A percentile compares a stretch with the other conserved stretches of the same genome.
phyloP scores from a whole-genome alignment of 2,113 vertebrate genomes.

The Nycticryphes semicollaris region DNA sequence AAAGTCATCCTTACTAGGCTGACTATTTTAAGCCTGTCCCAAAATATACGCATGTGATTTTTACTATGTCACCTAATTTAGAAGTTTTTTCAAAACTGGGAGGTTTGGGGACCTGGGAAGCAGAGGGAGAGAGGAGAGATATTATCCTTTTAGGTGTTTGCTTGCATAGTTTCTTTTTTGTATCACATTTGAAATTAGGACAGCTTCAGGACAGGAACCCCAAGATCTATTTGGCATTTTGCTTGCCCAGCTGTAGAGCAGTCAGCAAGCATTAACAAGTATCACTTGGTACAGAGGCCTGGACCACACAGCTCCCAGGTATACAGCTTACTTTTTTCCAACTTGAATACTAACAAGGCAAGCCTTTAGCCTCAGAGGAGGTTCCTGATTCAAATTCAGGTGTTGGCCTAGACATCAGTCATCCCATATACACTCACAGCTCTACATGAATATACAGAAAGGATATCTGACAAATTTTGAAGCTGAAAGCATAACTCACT shows the following conservation, averaged over 20 bases:
- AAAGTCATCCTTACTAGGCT: conserved; percentile 53
- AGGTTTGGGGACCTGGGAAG: neutral
- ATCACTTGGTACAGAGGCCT: neutral
- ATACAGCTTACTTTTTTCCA: neutral
- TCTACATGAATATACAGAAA: neutral
- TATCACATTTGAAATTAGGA: neutral
- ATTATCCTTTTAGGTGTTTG: neutral
- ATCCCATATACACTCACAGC: neutral
- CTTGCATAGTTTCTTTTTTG: neutral
- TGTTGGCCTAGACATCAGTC: neutral
- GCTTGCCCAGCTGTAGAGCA: neutral
- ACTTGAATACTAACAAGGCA: neutral
- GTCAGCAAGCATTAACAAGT: neutral
- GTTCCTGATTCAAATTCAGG: neutral
- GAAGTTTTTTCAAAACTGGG: neutral
- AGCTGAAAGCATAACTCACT: conserved; percentile 75
- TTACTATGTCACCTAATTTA: conserved; percentile 45
- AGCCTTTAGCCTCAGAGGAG: neutral
- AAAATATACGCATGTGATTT: neutral
- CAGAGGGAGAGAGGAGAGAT: neutral
- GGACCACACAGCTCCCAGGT: neutral
- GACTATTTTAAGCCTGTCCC: conserved; percentile 51
- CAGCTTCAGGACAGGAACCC: neutral
- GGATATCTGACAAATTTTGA: neutral
- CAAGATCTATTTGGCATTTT: neutral